Percentiles rank a stretch among this genome's conserved stretches.
These are phyloP conservation scores for Balaenoptera acutorostrata DNA, from an alignment of 2,113 vertebrate genomes.

Conservation along the genomic window DNA sequence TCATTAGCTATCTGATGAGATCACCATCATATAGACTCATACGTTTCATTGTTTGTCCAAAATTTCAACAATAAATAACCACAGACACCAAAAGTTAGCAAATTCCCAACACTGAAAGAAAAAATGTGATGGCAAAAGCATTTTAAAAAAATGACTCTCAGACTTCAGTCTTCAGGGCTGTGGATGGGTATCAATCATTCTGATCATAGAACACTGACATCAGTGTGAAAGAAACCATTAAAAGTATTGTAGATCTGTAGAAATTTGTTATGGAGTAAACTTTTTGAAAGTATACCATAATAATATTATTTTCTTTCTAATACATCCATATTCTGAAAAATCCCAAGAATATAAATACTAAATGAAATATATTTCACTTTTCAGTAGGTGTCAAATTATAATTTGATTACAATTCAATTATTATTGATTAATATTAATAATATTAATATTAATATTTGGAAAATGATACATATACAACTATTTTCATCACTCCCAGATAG, in stretches of 20 bases:
- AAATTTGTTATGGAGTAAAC: not conserved
- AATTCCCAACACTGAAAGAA: not conserved
- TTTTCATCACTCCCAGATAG: not conserved
- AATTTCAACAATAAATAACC: not conserved
- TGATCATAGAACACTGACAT: not conserved
- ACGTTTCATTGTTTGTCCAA: not conserved
- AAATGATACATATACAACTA: not conserved
- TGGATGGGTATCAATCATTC: not conserved
- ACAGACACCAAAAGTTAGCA: not conserved
- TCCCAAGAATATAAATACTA: not conserved
- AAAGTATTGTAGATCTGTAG: not conserved
- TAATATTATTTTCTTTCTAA: not conserved
- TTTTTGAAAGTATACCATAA: not conserved
- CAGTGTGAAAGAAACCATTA: not conserved
- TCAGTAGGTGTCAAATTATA: constrained; percentile 19
- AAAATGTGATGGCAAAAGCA: not conserved
- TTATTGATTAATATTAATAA: not conserved
- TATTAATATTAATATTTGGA: not conserved
- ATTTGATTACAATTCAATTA: not conserved
- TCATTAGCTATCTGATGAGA: not conserved
- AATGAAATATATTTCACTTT: constrained; percentile 7
- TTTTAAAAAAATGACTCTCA: not conserved
- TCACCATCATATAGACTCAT: not conserved
- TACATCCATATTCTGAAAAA: not conserved
- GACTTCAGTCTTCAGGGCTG: not conserved